Evolutionary conservation across 2,797 vertebrate genomes (phyloP), one percentile per base, ranked within the genome.

Genomic region (Otus scops): DNA sequence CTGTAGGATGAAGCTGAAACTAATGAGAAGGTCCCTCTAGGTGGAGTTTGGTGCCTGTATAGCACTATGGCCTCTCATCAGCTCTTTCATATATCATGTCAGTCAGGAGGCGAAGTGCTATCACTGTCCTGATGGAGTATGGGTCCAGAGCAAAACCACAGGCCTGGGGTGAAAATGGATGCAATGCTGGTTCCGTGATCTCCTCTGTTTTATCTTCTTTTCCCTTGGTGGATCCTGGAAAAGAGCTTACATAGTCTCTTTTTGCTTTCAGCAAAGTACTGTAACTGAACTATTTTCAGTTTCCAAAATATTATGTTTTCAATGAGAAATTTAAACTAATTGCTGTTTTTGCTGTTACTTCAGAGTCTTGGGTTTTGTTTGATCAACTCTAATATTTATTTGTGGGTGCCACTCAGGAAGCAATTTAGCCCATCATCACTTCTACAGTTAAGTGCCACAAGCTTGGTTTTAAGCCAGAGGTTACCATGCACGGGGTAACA

Each of bases 371-470:
- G 27, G 12, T 74, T 95, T 92, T 85, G 70, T 94, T 93, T 26
- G 28, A 89, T 76, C 47, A 69, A 67, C 45, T 91, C 36, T 95
- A 92, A 85, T 85, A 91, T 92, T 93, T 94, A 91, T 88, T 87
- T 87, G 68, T 73, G 68, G 78, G 78, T 88, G 64, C 78, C 78
- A 79, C 64, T 93, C 74, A 87, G 51, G 67, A 92, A 95, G 54
- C 38, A 85, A 61, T 91, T 94, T 86, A 92, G 57, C 64, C 51
- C 68, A 91, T 92, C 75, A 74, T 70, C 75, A 51, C 48, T 91
- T 77, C 81, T 79, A 39, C 54, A 54, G 54, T 17, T 61, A 65
- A 91, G 63, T 84, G 59, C 41, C 34, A 47, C 47, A 87, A 89
- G 73, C 18, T 78, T 70, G 43, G 43, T 65, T 91, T 81, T 85